A percentile compares a stretch with the other conserved stretches of the same genome.
phyloP scores from a whole-genome alignment of 2,113 vertebrate genomes.

The Pelodiscus sinensis region DNA sequence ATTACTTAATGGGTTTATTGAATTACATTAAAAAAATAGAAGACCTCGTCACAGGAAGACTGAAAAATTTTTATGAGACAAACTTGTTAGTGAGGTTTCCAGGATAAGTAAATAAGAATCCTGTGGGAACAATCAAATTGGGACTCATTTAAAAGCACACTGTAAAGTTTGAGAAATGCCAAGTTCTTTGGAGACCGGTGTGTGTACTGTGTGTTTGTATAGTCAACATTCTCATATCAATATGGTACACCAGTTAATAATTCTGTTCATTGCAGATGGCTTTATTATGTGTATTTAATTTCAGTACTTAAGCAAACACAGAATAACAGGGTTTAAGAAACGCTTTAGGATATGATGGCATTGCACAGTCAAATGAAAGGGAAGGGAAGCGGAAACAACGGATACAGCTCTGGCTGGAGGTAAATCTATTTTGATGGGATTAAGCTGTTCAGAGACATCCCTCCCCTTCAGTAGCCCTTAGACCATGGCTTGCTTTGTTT shows the following conservation, averaged over 20 bases:
- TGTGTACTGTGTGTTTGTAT: slow-evolving; percentile 53
- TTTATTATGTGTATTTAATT: slow-evolving; percentile 75
- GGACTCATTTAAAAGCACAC: slow-evolving; percentile 45
- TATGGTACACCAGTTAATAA: slow-evolving; percentile 75
- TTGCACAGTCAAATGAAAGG: slow-evolving; percentile 55
- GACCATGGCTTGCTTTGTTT: slow-evolving; percentile 50
- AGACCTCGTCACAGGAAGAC: not conserved
- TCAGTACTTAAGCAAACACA: slow-evolving; percentile 69
- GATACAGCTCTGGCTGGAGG: slow-evolving; percentile 48
- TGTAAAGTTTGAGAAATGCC: slow-evolving; percentile 59
- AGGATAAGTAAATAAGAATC: slow-evolving; percentile 46
- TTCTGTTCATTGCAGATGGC: slow-evolving; percentile 70
- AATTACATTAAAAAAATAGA: not conserved
- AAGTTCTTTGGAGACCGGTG: slow-evolving; percentile 42
- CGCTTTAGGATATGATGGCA: slow-evolving; percentile 29
- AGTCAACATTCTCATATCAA: slow-evolving; percentile 72
- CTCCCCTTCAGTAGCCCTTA: slow-evolving; percentile 37
- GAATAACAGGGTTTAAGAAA: slow-evolving; percentile 60
- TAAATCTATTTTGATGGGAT: slow-evolving; percentile 60
- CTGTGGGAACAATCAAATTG: slow-evolving; percentile 54
- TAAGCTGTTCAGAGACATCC: slow-evolving; percentile 44
- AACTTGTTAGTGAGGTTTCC: slow-evolving; percentile 49
- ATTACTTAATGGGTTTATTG: not conserved
- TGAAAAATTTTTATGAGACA: slow-evolving; percentile 40
- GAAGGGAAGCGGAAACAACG: slow-evolving; percentile 41